Evolutionary conservation across 1,140 invertebrate species (phyloP).

Genomic region (Anoplolepis gracilipes): DNA sequence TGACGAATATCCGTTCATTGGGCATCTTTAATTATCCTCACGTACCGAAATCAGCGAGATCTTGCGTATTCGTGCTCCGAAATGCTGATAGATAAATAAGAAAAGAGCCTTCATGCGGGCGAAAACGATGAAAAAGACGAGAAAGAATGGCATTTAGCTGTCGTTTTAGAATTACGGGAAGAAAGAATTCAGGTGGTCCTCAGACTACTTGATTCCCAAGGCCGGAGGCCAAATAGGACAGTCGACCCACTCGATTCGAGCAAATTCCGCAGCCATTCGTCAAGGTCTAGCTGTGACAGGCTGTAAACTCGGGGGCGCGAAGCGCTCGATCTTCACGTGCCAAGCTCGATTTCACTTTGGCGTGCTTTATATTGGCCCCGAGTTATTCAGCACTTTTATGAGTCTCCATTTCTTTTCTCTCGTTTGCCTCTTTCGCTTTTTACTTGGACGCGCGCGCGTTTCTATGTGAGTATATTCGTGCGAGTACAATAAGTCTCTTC

Average conservation of each 20-base stretch:
- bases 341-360: slow-evolving; percentile 67
- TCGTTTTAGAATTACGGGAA: not conserved
- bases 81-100: not conserved
- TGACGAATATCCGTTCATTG: not conserved
- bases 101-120: not conserved
- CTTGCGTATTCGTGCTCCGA: not conserved
- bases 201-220: slow-evolving; percentile 23
- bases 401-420: slow-evolving; percentile 41
- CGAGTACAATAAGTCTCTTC: not conserved
- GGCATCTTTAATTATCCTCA: slow-evolving; percentile 14
- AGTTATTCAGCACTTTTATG: slow-evolving; percentile 70
- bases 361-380: slow-evolving; percentile 66
- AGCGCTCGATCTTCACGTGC: slow-evolving; percentile 63
- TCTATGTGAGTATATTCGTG: not conserved
- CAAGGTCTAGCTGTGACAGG: slow-evolving; percentile 28
- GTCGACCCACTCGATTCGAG: slow-evolving; percentile 26
- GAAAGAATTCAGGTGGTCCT: slow-evolving; percentile 11
- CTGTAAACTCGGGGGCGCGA: slow-evolving; percentile 54
- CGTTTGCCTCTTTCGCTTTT: not conserved
- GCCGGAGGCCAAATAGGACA: slow-evolving; percentile 43
- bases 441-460: too few relatives aligned
- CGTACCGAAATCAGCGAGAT: not conserved
- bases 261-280: slow-evolving; percentile 42
- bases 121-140: too few relatives aligned
- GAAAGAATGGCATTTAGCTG: slow-evolving; percentile 2